A percentile compares a stretch with the other conserved stretches of the same genome.
phyloP scores from a whole-genome alignment of 2,888 invertebrate genomes.

The Drosophila parthenogenetica region DNA sequence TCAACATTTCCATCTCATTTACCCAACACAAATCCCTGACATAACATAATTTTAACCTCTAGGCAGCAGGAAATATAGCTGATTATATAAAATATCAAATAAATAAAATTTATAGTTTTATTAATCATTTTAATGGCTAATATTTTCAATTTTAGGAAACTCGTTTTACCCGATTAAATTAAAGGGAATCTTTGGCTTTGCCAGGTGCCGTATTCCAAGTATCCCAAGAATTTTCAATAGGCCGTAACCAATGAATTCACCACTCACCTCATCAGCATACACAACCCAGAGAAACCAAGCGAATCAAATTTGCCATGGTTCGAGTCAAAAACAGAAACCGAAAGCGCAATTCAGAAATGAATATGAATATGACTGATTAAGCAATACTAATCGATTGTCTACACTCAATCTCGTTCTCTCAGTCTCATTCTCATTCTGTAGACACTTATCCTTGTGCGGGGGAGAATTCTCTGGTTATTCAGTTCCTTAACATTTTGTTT shows the following conservation, averaged over 20 bases:
- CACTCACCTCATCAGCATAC: slow-evolving; percentile 35
- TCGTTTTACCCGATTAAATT: slow-evolving; percentile 25
- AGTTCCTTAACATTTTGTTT: neutral
- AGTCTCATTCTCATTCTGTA: neutral
- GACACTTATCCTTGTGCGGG: slow-evolving; percentile 9
- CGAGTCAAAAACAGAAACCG: slow-evolving; percentile 12
- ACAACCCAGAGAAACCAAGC: neutral
- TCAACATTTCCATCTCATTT: slow-evolving; percentile 38
- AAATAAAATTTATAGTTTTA: neutral
- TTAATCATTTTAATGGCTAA: no score
- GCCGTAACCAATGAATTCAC: slow-evolving; percentile 57
- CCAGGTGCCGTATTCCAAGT: slow-evolving; percentile 5
- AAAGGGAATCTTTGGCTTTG: slow-evolving; percentile 16
- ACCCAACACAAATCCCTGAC: slow-evolving; percentile 33
- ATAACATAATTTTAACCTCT: slow-evolving; percentile 45
- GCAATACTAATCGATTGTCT: slow-evolving; percentile 74
- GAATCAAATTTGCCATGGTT: slow-evolving; percentile 3
- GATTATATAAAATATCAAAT: neutral
- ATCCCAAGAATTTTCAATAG: slow-evolving; percentile 39
- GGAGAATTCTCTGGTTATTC: neutral
- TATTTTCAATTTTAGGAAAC: no score
- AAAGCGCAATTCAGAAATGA: slow-evolving; percentile 18
- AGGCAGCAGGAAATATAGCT: neutral
- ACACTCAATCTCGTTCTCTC: slow-evolving; percentile 53
- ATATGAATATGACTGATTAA: slow-evolving; percentile 73